Conservation (phyloP, 2,797 vertebrate species). For the Allobates femoralis region DNA sequence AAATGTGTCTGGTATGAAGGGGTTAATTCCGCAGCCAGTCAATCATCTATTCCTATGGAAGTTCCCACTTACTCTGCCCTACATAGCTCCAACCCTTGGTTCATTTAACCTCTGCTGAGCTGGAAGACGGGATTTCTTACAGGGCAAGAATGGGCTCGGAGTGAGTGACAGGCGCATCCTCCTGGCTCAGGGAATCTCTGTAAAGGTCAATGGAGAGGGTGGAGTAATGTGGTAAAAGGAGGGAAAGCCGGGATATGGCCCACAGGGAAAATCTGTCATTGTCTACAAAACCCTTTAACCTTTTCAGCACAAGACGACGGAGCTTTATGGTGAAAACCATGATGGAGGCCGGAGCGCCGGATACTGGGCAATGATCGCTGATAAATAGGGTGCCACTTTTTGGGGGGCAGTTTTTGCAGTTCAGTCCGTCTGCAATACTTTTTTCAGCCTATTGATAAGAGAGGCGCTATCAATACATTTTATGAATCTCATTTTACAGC, state of each 20-base stretch:
- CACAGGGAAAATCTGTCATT: constrained; percentile 39
- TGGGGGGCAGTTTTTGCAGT: too few species aligned
- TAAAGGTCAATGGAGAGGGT: constrained; percentile 53
- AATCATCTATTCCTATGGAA: background rate
- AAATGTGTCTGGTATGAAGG: background rate
- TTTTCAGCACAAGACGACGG: background rate
- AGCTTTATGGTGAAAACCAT: background rate
- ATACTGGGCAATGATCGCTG: background rate
- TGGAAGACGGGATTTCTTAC: constrained; percentile 10
- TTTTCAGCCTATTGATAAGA: too few species aligned
- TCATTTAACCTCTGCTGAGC: constrained; percentile 24
- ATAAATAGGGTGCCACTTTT: too few species aligned
- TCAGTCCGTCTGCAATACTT: too few species aligned
- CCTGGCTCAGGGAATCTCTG: constrained; percentile 23
- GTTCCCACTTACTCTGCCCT: background rate
- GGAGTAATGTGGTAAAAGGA: constrained; percentile 34
- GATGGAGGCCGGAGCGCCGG: background rate
- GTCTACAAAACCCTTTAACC: constrained; percentile 28
- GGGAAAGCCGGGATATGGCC: constrained; percentile 20
- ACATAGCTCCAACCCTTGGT: background rate
- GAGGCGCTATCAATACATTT: too few species aligned
- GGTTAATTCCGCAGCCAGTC: background rate
- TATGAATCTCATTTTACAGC: too few species aligned
- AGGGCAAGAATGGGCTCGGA: background rate
- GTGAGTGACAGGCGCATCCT: constrained; percentile 37